Evolutionary conservation across 2,888 invertebrate genomes (phyloP).

Genomic region (Oscheius sp.): DNA sequence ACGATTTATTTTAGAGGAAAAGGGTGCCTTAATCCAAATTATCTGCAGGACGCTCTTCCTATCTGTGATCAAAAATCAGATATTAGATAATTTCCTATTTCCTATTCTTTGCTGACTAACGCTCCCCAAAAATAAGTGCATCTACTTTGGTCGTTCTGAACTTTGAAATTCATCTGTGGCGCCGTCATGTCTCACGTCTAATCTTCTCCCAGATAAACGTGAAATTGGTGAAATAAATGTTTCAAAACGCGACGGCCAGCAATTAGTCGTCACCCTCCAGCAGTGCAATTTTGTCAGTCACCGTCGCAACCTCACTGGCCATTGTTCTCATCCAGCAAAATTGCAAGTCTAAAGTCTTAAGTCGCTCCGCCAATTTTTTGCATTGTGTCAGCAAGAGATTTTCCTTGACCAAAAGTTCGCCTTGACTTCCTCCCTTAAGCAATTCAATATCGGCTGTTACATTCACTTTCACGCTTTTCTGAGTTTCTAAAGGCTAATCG

Average conservation of each 20-base stretch:
- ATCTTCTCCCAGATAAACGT: slow-evolving; percentile 6
- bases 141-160: no score
- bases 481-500: neutral
- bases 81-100: no score
- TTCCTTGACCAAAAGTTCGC: neutral
- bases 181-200: no score
- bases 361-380: neutral
- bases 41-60: no score
- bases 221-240: slow-evolving; percentile 26
- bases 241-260: slow-evolving; percentile 27
- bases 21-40: no score
- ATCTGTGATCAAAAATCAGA: no score
- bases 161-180: no score
- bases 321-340: slow-evolving; percentile 20
- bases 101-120: no score
- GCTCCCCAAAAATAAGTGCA: no score
- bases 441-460: neutral
- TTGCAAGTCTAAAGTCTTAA: neutral
- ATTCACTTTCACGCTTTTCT: neutral
- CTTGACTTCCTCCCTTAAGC: neutral
- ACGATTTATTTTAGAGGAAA: no score
- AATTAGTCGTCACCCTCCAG: slow-evolving; percentile 15
- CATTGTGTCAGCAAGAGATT: neutral
- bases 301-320: neutral
- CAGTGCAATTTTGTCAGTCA: slow-evolving; percentile 22